Evolutionary conservation across 23 tunicate species (phyloP).

Genomic region (Ascidia mentula): DNA sequence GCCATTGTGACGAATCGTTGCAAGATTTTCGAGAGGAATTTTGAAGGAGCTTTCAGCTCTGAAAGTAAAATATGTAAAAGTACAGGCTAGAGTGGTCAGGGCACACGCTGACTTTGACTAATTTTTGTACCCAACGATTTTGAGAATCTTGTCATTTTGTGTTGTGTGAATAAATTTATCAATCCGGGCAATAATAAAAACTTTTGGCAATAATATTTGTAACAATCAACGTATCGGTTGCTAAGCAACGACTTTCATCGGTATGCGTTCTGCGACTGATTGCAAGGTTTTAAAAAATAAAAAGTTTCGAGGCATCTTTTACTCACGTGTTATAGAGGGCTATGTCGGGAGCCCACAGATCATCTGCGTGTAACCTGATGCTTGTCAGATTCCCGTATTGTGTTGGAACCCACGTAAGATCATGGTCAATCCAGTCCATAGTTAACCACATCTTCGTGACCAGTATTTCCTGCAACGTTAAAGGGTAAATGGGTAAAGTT

Average conservation of each 20-base stretch:
- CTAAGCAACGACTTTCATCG: background rate
- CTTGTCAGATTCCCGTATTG: conserved; percentile 19
- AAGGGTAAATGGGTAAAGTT: background rate
- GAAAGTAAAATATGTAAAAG: too few species aligned
- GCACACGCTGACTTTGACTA: too few species aligned
- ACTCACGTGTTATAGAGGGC: conserved; percentile 36
- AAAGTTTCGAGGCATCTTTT: background rate
- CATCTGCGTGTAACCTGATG: conserved; percentile 20
- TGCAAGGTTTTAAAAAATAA: background rate
- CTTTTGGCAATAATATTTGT: background rate
- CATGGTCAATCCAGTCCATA: conserved; percentile 36
- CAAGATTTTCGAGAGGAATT: conserved; percentile 49
- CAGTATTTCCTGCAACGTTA: conserved; percentile 17
- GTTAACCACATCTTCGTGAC: conserved; percentile 32
- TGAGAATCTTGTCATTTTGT: too few species aligned
- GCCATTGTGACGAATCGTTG: conserved; percentile 39
- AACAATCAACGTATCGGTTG: background rate
- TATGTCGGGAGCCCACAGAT: conserved; percentile 31
- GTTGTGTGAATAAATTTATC: too few species aligned
- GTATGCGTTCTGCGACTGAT: background rate
- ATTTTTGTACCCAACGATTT: too few species aligned
- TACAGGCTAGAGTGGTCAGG: too few species aligned
- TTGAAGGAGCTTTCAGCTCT: conserved; percentile 63
- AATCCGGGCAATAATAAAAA: background rate
- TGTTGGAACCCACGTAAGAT: conserved; percentile 22